Evolutionary conservation across 2,888 invertebrate species (phyloP).

Genomic region (Melanotus villosus): DNA sequence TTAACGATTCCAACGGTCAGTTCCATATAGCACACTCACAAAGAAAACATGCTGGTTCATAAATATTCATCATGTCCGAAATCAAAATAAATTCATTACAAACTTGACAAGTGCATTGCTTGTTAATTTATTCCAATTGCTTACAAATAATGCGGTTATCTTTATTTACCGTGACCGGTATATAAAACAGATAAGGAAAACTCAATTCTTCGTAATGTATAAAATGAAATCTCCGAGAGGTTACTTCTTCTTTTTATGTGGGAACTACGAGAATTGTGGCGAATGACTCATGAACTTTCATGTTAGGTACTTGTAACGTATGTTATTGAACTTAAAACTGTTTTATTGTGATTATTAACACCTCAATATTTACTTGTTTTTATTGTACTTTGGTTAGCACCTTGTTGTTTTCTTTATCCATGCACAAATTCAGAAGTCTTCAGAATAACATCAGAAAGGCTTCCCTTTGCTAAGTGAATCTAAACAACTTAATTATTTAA

Average conservation of each 20-base stretch:
- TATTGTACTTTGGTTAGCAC: too few species aligned
- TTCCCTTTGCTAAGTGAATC: too few species aligned
- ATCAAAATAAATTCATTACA: constrained; percentile 7
- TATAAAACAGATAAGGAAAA: not conserved
- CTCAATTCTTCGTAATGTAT: not conserved
- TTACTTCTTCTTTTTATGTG: not conserved
- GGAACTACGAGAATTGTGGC: not conserved
- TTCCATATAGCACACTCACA: not conserved
- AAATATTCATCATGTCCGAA: constrained; percentile 3
- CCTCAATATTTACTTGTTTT: not conserved
- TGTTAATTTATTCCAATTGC: constrained; percentile 1
- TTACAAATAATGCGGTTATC: not conserved
- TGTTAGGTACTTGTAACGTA: not conserved
- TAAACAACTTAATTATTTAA: too few species aligned
- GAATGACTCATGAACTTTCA: not conserved
- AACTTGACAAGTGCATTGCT: constrained; percentile 1
- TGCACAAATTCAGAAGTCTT: too few species aligned
- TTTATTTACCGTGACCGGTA: not conserved
- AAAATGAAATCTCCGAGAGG: not conserved
- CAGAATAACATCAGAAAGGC: too few species aligned
- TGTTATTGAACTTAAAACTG: not conserved
- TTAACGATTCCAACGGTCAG: not conserved
- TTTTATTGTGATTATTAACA: not conserved
- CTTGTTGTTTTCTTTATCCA: too few species aligned
- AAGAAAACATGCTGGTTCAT: not conserved